Percentiles rank a stretch among this genome's conserved stretches.
phyloP scores from a whole-genome alignment of 2,797 vertebrate genomes.

The Stomatorhinus walkeri region DNA sequence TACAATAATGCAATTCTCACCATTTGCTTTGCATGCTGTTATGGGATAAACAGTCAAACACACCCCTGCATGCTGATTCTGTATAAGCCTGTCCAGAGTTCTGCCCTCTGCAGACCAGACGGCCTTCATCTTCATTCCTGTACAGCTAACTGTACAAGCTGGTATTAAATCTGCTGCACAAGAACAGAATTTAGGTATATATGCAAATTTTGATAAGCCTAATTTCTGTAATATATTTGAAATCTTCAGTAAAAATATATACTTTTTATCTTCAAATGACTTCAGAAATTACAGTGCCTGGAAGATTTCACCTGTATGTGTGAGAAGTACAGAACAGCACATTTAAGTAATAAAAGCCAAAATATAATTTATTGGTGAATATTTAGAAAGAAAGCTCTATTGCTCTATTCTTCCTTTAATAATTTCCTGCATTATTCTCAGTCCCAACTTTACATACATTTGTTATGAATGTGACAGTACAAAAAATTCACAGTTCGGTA shows the following conservation, averaged over 20 bases:
- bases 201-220: not conserved
- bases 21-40: not conserved
- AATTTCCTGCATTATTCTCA: constrained; percentile 52
- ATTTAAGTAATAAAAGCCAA: constrained; percentile 38
- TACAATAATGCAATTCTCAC: not conserved
- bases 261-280: not conserved
- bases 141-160: not conserved
- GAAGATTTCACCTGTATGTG: not conserved
- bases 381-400: constrained; percentile 45
- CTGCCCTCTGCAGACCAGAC: not conserved
- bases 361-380: constrained; percentile 39
- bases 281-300: not conserved
- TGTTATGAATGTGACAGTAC: not conserved
- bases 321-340: constrained; percentile 35
- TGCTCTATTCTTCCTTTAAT: constrained; percentile 39
- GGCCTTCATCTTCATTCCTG: not conserved
- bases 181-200: not conserved
- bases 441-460: constrained; percentile 43
- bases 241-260: not conserved
- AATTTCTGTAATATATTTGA: not conserved
- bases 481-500: not conserved
- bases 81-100: not conserved
- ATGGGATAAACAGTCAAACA: not conserved
- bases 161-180: not conserved
- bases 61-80: not conserved